Base-by-base conservation (phyloP, 1,140 invertebrate genomes). In the Aphidius ervi region DNA sequence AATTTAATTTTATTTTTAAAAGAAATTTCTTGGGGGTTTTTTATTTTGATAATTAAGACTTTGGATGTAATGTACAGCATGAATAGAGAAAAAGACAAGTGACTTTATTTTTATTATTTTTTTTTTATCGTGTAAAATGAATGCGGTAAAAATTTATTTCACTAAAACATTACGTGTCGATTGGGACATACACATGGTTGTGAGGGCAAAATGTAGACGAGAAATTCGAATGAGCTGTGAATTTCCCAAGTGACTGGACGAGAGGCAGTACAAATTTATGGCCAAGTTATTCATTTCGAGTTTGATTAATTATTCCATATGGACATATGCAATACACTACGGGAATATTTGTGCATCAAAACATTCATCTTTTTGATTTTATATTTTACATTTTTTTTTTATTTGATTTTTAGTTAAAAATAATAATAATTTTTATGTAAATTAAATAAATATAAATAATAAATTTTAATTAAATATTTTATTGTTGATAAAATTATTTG, bases 251-350 rank as follows among this genome's bases (percentile, higher is more conserved):
- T 56, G 59, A 42, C 54, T 56, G 53, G 58, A 60, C 39, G 40
- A n/a, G 9, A 52, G 43, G 37, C 41, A 40, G 46, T 60, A 42
- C 50, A 39, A 60, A 55, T 60, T 60, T 47, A 60, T 45, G 59
- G 16, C 10, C 16, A 60, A 53, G 45, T 54, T 60, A 53, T 60
- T 54, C 45, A 54, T 60, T 60, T 47, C 45, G 52, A 31, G 31
- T 45, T 52, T 60, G 59, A 60, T 60, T 60, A 60, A 60, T 55
- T 53, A 60, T 59, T 59, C 58, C 58, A 53, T 59, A 59, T 59
- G 20, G 58, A 31, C 40, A 10, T 23, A 59, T 20, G 23, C 20
- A 59, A 31, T 40, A 4, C 45, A 40, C 39, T 39, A 53, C 10
- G 50, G 50, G 50, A 53, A 53, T 53, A n/a, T 9, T 46, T n/a